phyloP scores from a whole-genome alignment of 2,888 invertebrate genomes.

The Sclerodermus sp. region DNA sequence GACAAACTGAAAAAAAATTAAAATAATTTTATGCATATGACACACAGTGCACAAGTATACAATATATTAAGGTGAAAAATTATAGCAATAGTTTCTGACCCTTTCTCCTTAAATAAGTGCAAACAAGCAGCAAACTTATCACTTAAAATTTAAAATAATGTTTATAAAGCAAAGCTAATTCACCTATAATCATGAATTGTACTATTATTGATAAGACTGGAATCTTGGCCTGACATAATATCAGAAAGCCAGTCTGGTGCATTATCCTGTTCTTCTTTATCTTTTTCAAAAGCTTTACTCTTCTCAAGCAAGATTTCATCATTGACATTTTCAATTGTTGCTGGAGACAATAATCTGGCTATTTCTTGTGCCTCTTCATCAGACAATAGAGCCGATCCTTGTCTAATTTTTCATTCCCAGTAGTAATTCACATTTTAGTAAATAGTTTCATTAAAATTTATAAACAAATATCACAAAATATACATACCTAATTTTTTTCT shows the following conservation, averaged over 20 bases:
- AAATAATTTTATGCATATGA: too few species aligned
- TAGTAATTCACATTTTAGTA: constrained; percentile 9
- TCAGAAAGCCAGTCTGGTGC: constrained; percentile 64
- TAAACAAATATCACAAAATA: neutral
- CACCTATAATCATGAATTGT: constrained; percentile 55
- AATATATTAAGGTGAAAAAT: neutral
- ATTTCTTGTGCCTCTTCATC: constrained; percentile 92
- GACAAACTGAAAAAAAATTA: constrained; percentile 40
- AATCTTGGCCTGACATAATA: constrained; percentile 62
- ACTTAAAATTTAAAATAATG: constrained; percentile 16
- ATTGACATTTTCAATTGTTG: constrained; percentile 32
- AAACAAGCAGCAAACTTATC: constrained; percentile 24
- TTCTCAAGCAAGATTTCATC: constrained; percentile 41
- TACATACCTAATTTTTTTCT: constrained; percentile 82
- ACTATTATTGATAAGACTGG: constrained; percentile 50
- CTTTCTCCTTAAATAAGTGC: neutral
- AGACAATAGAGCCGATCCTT: constrained; percentile 75
- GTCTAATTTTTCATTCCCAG: constrained; percentile 60
- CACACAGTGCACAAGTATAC: neutral
- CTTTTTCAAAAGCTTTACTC: constrained; percentile 61
- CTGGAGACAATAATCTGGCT: constrained; percentile 73
- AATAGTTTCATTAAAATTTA: constrained; percentile 5
- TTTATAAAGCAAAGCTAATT: constrained; percentile 28
- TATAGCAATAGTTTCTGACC: neutral
- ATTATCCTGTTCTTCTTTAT: constrained; percentile 51